Percentiles rank a stretch among this genome's conserved stretches.
Evolutionary conservation across 2,797 vertebrate species (phyloP).

Genomic region (Sebastes baramenuke): DNA sequence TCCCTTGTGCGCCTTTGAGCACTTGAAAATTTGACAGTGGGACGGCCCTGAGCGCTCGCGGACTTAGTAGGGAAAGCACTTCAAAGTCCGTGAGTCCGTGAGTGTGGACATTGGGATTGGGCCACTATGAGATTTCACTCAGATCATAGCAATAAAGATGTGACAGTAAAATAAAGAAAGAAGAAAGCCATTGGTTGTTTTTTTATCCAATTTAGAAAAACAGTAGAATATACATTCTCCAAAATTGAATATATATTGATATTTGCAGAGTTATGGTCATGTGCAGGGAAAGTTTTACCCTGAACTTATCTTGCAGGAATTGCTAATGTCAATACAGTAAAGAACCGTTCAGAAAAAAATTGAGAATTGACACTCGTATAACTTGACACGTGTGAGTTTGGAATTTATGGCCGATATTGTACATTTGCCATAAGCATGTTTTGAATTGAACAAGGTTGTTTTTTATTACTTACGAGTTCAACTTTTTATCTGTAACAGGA

Average conservation of each 20-base stretch:
- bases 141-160: neutral
- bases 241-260: neutral
- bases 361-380: neutral
- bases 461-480: neutral
- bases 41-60: neutral
- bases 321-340: neutral
- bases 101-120: neutral
- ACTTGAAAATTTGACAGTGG: neutral
- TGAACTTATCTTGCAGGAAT: neutral
- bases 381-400: neutral
- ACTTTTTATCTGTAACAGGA: neutral
- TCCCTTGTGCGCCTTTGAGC: neutral
- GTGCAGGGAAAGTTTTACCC: neutral
- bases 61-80: neutral
- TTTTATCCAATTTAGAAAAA: neutral
- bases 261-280: neutral
- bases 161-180: neutral
- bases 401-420: neutral
- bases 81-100: neutral
- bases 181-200: neutral
- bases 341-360: neutral
- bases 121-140: neutral
- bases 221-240: neutral
- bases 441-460: neutral
- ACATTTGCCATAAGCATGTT: neutral